Evolutionary conservation across 1,140 invertebrate species (phyloP).

Genomic region (Tenebrio molitor): DNA sequence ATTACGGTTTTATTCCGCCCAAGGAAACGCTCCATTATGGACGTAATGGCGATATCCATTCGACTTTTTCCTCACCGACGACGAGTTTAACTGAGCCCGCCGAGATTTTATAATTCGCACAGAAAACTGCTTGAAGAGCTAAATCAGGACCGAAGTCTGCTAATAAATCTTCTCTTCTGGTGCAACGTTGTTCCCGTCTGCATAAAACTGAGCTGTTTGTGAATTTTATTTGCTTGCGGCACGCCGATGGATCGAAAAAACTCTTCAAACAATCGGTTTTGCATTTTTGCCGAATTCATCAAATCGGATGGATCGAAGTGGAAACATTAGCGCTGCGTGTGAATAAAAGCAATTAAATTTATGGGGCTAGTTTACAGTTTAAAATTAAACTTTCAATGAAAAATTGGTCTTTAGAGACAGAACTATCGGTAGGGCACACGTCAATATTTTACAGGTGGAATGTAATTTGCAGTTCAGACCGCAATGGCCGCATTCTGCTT

Average conservation of each 20-base stretch:
- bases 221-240: constrained; percentile 26
- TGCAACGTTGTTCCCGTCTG: background rate
- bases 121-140: background rate
- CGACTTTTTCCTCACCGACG: constrained; percentile 8
- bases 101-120: background rate
- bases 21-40: constrained; percentile 7
- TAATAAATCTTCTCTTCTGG: background rate
- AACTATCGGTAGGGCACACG: constrained; percentile 16
- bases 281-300: constrained; percentile 18
- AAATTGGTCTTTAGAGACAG: constrained; percentile 25
- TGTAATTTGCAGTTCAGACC: background rate
- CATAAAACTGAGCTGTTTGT: constrained; percentile 11
- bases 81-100: background rate
- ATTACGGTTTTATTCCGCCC: constrained; percentile 13
- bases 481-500: constrained; percentile 7
- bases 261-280: background rate
- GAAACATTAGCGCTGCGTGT: background rate
- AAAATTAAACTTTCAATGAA: constrained; percentile 28
- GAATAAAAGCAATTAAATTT: constrained; percentile 3
- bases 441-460: constrained; percentile 20
- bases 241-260: background rate
- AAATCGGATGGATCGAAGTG: background rate
- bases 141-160: background rate
- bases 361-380: constrained; percentile 18
- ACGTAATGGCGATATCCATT: constrained; percentile 18